These are phyloP conservation scores for Oreochromis spilurus DNA, from an alignment of 2,113 vertebrate species.

Conservation along the genomic window DNA sequence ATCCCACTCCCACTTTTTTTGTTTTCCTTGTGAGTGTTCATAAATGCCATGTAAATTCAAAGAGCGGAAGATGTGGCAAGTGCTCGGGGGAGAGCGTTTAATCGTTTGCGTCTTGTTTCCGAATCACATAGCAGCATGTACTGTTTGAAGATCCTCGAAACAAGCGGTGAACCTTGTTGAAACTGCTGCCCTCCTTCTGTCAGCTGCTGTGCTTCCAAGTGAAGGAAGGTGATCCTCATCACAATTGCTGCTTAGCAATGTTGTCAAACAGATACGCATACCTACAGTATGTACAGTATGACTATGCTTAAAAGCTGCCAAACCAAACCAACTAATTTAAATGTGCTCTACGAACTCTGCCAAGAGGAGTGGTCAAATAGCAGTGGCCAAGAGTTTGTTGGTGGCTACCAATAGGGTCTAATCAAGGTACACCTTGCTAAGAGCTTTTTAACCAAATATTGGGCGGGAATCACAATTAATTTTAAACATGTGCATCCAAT, in stretches of 20 bases:
- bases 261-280: neutral
- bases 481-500: neutral
- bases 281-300: neutral
- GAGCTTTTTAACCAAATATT: neutral
- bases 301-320: neutral
- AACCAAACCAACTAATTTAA: neutral
- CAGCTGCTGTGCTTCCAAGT: neutral
- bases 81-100: conserved; percentile 42
- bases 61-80: conserved; percentile 47
- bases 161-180: conserved; percentile 11
- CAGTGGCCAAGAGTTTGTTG: neutral
- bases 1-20: conserved; percentile 20
- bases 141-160: conserved; percentile 8
- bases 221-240: neutral
- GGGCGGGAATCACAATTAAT: rapidly evolving
- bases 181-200: conserved; percentile 2
- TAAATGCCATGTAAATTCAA: conserved; percentile 64
- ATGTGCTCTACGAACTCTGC: neutral
- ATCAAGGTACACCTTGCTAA: neutral
- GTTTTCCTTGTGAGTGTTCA: conserved; percentile 55
- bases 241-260: neutral
- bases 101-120: conserved; percentile 39
- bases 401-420: neutral
- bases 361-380: neutral
- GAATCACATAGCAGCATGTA: conserved; percentile 29